A percentile compares a stretch with the other conserved stretches of the same genome.
These are phyloP conservation scores for Motacilla tschutschensis DNA, from an alignment of 2,113 vertebrate species.

Conservation along the genomic window DNA sequence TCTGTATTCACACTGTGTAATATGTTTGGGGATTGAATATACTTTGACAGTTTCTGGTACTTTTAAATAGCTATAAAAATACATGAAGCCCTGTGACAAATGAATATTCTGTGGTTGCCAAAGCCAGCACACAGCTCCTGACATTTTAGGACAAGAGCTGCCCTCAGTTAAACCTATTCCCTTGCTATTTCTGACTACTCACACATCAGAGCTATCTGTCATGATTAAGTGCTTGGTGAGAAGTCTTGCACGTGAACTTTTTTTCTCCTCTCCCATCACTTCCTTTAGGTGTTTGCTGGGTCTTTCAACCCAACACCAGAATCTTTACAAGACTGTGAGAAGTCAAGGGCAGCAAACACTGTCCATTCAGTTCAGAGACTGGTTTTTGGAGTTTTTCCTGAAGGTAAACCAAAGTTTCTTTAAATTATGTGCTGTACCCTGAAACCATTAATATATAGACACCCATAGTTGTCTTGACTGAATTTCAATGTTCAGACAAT, in stretches of 20 bases:
- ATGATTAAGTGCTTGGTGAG: background rate
- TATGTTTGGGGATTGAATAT: background rate
- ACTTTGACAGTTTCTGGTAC: background rate
- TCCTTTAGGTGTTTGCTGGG: background rate
- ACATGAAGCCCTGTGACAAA: background rate
- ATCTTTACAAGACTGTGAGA: background rate
- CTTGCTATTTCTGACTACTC: background rate
- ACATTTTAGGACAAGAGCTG: background rate
- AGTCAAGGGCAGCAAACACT: background rate
- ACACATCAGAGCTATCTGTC: background rate
- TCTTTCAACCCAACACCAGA: background rate
- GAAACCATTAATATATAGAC: constrained; percentile 11
- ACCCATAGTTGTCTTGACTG: constrained; percentile 18
- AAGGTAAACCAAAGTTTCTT: constrained; percentile 11
- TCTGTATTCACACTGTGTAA: background rate
- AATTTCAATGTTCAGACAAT: constrained; percentile 23
- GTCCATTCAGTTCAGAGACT: background rate
- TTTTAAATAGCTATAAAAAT: background rate
- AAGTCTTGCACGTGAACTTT: background rate
- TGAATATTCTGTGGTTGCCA: background rate
- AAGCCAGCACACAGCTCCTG: background rate
- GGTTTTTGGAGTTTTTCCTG: background rate
- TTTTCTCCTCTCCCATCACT: background rate
- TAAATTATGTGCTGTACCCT: background rate
- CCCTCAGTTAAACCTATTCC: background rate